Conservation (phyloP, 2,888 invertebrate genomes). For the Furcula furcula region DNA sequence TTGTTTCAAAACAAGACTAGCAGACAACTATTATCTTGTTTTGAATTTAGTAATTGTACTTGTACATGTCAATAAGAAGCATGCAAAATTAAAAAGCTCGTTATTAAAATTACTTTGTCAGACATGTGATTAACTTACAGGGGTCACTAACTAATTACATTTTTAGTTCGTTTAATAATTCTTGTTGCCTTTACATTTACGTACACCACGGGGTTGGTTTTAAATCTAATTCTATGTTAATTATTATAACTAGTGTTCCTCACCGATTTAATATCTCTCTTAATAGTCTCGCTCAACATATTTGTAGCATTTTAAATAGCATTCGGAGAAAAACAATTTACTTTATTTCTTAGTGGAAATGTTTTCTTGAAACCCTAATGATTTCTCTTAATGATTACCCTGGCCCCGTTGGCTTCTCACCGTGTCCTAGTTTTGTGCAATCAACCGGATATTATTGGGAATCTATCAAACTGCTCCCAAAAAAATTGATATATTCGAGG, state of each 20-base stretch:
- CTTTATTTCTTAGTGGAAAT: constrained; percentile 11
- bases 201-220: no score
- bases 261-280: constrained; percentile 38
- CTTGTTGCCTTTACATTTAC: no score
- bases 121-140: no score
- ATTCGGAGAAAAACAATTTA: not conserved
- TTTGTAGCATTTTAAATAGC: constrained; percentile 1
- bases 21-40: no score
- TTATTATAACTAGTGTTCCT: no score
- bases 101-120: no score
- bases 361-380: constrained; percentile 17
- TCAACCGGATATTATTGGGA: constrained; percentile 33
- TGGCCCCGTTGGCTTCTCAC: constrained; percentile 29
- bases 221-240: no score
- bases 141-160: no score
- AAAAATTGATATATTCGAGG: constrained; percentile 5
- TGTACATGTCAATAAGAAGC: no score
- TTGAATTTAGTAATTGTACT: no score
- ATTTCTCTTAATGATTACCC: constrained; percentile 27
- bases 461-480: constrained; percentile 3
- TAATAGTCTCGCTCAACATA: constrained; percentile 23
- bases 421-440: constrained; percentile 33
- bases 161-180: no score
- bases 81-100: no score
- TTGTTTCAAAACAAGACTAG: constrained; percentile 15